phyloP scores from a whole-genome alignment of 2,113 vertebrate species.

The Cnemophilus loriae region DNA sequence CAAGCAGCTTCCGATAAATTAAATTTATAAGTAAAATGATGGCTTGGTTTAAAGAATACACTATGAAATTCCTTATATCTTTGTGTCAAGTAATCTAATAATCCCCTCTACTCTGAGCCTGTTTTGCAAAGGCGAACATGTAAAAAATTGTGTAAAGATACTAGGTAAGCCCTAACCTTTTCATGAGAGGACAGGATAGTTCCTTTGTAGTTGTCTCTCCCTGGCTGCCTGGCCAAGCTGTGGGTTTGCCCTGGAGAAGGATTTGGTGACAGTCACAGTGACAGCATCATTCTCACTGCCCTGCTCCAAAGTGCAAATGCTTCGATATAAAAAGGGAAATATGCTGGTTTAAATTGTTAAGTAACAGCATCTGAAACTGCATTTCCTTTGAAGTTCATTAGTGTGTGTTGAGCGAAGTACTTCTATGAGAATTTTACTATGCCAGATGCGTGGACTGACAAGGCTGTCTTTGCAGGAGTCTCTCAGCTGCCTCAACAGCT shows the following conservation, averaged over 20 bases:
- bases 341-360: background rate
- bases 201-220: background rate
- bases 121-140: background rate
- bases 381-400: background rate
- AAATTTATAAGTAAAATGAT: background rate
- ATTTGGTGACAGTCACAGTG: background rate
- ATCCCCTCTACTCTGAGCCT: background rate
- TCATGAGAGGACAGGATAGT: background rate
- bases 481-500: slow-evolving; percentile 25
- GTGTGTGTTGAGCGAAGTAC: background rate
- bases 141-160: background rate
- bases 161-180: background rate
- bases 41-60: background rate
- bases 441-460: background rate
- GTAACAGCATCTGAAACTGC: background rate
- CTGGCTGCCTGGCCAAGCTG: background rate
- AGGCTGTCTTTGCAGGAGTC: background rate
- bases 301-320: background rate
- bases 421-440: background rate
- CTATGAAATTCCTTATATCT: background rate
- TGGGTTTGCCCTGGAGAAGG: background rate
- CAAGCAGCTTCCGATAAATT: background rate
- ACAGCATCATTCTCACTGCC: background rate
- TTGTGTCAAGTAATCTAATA: background rate
- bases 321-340: background rate